phyloP scores from a whole-genome alignment of 2,797 vertebrate species.

The Halcyon badia region DNA sequence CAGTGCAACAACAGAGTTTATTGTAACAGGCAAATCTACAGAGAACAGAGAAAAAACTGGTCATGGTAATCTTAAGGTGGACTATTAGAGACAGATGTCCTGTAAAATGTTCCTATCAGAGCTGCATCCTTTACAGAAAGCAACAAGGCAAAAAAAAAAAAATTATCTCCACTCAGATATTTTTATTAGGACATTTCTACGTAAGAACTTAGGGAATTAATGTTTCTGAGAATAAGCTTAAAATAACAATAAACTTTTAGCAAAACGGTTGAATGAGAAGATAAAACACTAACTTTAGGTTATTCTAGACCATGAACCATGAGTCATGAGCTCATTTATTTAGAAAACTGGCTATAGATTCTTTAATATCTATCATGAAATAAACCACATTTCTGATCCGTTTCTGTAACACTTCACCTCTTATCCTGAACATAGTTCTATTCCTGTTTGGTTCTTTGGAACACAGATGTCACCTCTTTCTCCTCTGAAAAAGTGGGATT shows the following conservation, averaged over 20 bases:
- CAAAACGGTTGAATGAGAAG: background rate
- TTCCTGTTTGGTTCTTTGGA: background rate
- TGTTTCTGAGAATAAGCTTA: background rate
- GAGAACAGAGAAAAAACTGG: background rate
- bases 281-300: background rate
- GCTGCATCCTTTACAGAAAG: background rate
- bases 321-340: background rate
- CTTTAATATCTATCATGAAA: background rate
- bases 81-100: background rate
- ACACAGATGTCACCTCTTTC: background rate
- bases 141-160: background rate
- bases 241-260: background rate
- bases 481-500: background rate
- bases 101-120: background rate
- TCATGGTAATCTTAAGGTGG: background rate
- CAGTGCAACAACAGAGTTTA: background rate
- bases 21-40: background rate
- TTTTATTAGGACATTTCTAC: background rate
- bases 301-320: background rate
- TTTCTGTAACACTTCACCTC: background rate
- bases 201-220: background rate
- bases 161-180: background rate
- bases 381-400: background rate
- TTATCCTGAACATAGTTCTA: background rate
- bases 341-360: background rate